Conservation (phyloP, 2,888 invertebrate species). For the Ptychoptera contaminata region DNA sequence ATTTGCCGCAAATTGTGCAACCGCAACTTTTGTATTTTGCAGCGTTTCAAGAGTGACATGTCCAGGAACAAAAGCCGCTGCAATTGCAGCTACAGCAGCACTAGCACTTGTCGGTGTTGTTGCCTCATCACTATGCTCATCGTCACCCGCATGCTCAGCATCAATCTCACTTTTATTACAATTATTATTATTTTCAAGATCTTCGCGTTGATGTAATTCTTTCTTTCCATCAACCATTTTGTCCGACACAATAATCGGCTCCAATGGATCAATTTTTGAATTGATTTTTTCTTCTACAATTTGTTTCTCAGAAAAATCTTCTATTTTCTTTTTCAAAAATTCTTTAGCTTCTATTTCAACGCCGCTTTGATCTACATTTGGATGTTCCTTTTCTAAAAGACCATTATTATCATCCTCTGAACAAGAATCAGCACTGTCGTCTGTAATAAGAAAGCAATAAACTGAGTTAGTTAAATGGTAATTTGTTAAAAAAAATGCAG, state of each 20-base stretch:
- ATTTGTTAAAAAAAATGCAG: too few species aligned
- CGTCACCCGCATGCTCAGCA: neutral
- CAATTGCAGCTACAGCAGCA: slow-evolving; percentile 15
- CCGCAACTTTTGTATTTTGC: slow-evolving; percentile 61
- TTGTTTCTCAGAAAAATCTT: too few species aligned
- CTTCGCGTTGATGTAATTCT: neutral
- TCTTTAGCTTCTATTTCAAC: too few species aligned
- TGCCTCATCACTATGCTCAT: slow-evolving; percentile 19
- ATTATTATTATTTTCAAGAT: slow-evolving; percentile 7
- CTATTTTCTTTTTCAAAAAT: too few species aligned
- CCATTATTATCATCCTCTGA: neutral
- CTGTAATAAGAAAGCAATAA: neutral
- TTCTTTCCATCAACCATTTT: neutral
- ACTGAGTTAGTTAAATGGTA: too few species aligned
- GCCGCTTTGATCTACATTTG: neutral
- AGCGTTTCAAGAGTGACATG: slow-evolving; percentile 85
- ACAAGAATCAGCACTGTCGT: neutral
- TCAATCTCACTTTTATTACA: slow-evolving; percentile 4
- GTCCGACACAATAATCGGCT: neutral
- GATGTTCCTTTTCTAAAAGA: neutral
- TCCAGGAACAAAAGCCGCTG: slow-evolving; percentile 27
- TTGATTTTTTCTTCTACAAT: too few species aligned
- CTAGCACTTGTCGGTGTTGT: slow-evolving; percentile 19
- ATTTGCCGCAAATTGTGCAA: slow-evolving; percentile 86
- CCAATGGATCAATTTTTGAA: neutral